Base-by-base conservation (phyloP, 2,797 vertebrate genomes). In the Paguma larvata region DNA sequence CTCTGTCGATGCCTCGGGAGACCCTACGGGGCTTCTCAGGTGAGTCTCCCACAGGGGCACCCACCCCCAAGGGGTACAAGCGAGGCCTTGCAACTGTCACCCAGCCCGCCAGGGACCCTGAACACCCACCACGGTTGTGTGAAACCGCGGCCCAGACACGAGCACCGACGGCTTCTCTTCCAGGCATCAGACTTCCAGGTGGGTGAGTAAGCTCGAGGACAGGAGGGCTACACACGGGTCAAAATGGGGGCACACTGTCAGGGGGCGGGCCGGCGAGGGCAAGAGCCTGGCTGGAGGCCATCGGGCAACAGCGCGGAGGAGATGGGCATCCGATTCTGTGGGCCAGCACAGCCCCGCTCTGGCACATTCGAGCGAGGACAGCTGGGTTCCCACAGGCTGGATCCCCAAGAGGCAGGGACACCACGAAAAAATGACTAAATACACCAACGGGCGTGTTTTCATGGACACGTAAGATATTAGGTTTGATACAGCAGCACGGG, bases 21-120 rank as follows among this genome's bases (percentile, higher is more conserved):
- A 65, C 77, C 96, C 90, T 96, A 97, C 65, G 72, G 91, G 89
- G 91, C 95, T 97, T 96, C 62, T 85, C 88, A 72, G 94, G 97
- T 96, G 90, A 96, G 89, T 88, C 97, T 97, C 96, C 91, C 85
- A 90, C 56, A 83, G 68, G 86, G 30, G 83, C 77, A 77, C 90
- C 97, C 56, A 59, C 92, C 96, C 98, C 73, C 97, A 91, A 85
- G 79, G 86, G 92, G 95, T 75, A 91, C 95, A 95, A 84, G 48
- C 82, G 95, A 96, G 86, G 89, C 97, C 95, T 97, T 90, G 92
- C 97, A 80, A 83, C 70, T 51, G 30, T 56, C 75, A 73, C 83
- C 80, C 48, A 96, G 94, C 86, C 93, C 4, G 2, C 32, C 72
- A 14, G 94, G 89, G 92, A 94, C 95, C 38, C 7, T 0, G 15